Evolutionary conservation across 1,140 invertebrate genomes (phyloP), one percentile per base, ranked within the genome.

Genomic region (Hesperophylax magnus): DNA sequence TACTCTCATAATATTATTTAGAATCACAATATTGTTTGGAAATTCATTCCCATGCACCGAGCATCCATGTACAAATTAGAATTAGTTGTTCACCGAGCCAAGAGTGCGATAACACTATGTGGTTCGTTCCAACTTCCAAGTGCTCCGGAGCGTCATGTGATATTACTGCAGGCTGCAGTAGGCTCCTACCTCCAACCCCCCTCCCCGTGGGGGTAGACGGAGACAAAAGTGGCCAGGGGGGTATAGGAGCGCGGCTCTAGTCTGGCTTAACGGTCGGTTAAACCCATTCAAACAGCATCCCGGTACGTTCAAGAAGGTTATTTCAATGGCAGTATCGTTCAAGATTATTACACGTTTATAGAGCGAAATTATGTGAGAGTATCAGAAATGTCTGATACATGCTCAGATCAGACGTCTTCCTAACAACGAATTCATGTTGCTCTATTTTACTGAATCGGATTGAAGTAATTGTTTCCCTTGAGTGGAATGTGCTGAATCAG

Each of bases 221-320:
- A 6, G 27, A 65, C 17, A 15, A n/a, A 39, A 4, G 39, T 8
- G 39, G 15, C 67, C 39, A 22, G 22, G 47, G 22, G 52, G 20
- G 18, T 18, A 18, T 0, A 6, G n/a, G 11, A 47, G 52, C 18
- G 22, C 14, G 3, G 17, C 24, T 24, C 56, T 20, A 74, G 71
- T 74, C 71, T 74, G 71, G 53, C 71, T 74, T 74, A 18, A 74
- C 53, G 53, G 71, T 74, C 71, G 71, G 71, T 74, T 74, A 74
- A 74, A 22, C 71, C 71, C 53, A 74, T 74, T 74, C 71, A 74
- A 34, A 27, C 71, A n/a, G 15, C 17, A 56, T 54, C 52, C 52
- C 67, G 7, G 22, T 27, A 27, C 61, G 27, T 65, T 31, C 15
- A 18, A 71, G 34, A 34, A 47, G 22, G 67, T 11, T 71, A 52